Percentiles rank a stretch among this genome's conserved stretches.
These are phyloP conservation scores for Drosophila kanekoi DNA, from an alignment of 2,888 invertebrate species.

Conservation along the genomic window DNA sequence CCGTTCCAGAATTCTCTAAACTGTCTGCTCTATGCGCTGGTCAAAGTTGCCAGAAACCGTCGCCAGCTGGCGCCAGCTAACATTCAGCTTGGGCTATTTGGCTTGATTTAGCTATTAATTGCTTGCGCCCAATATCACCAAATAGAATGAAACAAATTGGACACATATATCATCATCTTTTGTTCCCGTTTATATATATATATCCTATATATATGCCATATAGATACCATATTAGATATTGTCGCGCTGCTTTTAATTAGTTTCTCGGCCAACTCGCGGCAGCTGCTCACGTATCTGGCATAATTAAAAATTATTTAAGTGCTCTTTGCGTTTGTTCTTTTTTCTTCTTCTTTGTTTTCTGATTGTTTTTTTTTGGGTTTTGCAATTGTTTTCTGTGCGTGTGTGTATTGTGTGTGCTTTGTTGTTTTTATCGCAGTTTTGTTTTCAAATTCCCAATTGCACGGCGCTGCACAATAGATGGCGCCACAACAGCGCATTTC, in stretches of 20 bases:
- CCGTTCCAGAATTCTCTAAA: slow-evolving; percentile 1
- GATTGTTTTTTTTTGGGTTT: slow-evolving; percentile 5
- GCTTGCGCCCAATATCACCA: slow-evolving; percentile 8
- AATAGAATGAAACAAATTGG: background rate
- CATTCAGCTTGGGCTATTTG: background rate
- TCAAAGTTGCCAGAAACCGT: slow-evolving; percentile 1
- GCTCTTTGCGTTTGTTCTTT: slow-evolving; percentile 12
- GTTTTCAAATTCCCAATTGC: slow-evolving; percentile 9
- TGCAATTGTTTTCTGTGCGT: slow-evolving; percentile 5
- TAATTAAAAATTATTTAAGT: slow-evolving; percentile 39
- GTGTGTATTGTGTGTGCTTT: slow-evolving; percentile 10
- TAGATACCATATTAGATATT: slow-evolving; percentile 17
- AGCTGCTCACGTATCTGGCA: slow-evolving; percentile 12
- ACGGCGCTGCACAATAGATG: slow-evolving; percentile 33
- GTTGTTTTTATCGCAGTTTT: slow-evolving; percentile 1
- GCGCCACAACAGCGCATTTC: slow-evolving; percentile 12
- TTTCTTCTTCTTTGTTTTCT: slow-evolving; percentile 4
- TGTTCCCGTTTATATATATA: background rate
- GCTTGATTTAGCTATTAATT: slow-evolving; percentile 23
- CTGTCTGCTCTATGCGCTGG: background rate
- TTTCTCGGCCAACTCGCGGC: slow-evolving; percentile 30
- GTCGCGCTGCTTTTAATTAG: slow-evolving; percentile 45
- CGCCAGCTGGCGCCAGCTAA: slow-evolving; percentile 30
- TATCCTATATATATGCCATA: background rate
- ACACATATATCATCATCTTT: slow-evolving; percentile 9